Evolutionary conservation across 1,140 invertebrate species (phyloP), one percentile per base, ranked within the genome.

Genomic region (Bicyclus anynana): DNA sequence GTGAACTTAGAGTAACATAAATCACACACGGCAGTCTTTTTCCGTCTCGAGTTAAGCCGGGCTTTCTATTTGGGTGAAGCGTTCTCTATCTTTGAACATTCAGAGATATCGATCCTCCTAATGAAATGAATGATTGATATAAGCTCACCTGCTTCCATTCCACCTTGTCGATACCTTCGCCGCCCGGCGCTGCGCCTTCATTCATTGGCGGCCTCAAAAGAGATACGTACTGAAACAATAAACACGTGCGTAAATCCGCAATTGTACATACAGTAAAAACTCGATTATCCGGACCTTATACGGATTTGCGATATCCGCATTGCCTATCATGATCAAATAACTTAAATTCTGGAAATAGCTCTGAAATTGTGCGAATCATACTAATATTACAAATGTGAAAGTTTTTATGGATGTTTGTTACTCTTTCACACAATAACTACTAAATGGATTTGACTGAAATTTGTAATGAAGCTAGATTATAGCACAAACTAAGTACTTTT

Each of bases 101-200:
- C 17, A 54, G 17, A 57, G 13, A 47, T 53, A 67, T 67, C 61
- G 49, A 63, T 59, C 46, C 40, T 33, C 21, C 13, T 47, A 65
- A 60, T 20, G 7, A 38, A 53, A 94, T 97, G 71, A 9, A 80
- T 82, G 56, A 67, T 49, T 60, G 53, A 68, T 59, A 44, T 52
- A 21, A 29, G 79, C 83, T 90, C 80, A 94, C 94, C 91, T 94
- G 93, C 79, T 94, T 94, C 94, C 94, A 95, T 75, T 95, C 94
- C 44, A 92, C 90, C 82, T 94, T 94, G 80, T 94, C 92, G 59
- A 94, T 91, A 35, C 90, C 86, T 65, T 94, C 93, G 2, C 89
- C 89, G 44, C 90, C 92, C 33, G 90, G 91, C 37, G 87, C 88
- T 13, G 88, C 86, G 64, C 90, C 89, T 57, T 93, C 91, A 14